Percentiles rank a stretch among this genome's conserved stretches.
Conservation (phyloP, 2,888 invertebrate species). For the Disparrhopalites patrizii region DNA sequence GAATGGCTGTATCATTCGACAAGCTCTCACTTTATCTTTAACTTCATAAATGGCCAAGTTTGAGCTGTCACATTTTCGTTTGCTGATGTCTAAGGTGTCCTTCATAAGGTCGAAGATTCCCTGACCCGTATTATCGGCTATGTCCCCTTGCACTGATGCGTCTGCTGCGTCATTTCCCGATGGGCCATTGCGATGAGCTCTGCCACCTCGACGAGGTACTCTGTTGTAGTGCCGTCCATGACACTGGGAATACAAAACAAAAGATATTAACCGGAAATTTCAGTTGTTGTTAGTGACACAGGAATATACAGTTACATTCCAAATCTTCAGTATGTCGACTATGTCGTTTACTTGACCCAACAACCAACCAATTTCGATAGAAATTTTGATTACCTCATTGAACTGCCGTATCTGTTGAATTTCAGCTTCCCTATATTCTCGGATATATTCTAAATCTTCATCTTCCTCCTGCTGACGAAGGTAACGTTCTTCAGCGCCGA, state of each 20-base stretch:
- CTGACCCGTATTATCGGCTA: not conserved
- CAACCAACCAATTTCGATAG: too few species aligned
- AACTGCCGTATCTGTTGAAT: constrained; percentile 19
- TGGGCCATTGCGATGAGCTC: not conserved
- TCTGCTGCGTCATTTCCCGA: not conserved
- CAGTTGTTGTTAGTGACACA: too few species aligned
- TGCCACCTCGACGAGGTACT: not conserved
- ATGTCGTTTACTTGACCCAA: too few species aligned
- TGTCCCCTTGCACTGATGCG: not conserved
- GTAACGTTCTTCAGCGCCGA: not conserved
- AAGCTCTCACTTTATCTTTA: constrained; percentile 14
- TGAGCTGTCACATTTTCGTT: constrained; percentile 48
- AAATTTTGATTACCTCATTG: too few species aligned
- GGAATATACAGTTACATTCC: too few species aligned
- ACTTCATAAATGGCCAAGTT: constrained; percentile 49
- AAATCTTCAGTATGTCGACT: too few species aligned
- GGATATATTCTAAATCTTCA: constrained; percentile 24
- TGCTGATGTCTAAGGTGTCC: constrained; percentile 49
- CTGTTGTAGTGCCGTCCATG: too few species aligned
- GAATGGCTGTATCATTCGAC: not conserved
- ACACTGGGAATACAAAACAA: too few species aligned
- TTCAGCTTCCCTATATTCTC: constrained; percentile 24
- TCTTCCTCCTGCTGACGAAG: constrained; percentile 9
- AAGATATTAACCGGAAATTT: too few species aligned
- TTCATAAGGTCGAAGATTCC: not conserved